phyloP scores from a whole-genome alignment of 2,113 vertebrate genomes.

The Pao palembangensis region DNA sequence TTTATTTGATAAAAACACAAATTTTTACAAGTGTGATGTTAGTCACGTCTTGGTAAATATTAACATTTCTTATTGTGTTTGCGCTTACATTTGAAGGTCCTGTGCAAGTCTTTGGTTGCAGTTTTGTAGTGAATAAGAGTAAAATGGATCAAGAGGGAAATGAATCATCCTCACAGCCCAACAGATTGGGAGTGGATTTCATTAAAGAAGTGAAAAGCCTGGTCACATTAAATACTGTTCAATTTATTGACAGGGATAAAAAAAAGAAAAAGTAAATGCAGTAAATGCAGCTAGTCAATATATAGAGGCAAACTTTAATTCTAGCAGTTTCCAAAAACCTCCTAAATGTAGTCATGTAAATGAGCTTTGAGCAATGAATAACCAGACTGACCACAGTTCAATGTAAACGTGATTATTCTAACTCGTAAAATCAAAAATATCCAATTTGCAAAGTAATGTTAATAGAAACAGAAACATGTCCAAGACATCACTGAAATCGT shows the following conservation, averaged over 20 bases:
- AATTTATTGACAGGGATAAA: constrained; percentile 63
- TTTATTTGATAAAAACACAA: too few species aligned
- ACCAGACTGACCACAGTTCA: constrained; percentile 3
- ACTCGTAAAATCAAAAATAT: too few species aligned
- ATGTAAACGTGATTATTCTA: neutral
- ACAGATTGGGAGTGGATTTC: neutral
- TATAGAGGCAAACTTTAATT: constrained; percentile 15
- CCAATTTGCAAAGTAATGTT: too few species aligned
- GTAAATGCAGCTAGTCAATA: constrained; percentile 30
- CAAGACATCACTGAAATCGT: too few species aligned
- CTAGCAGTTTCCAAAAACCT: neutral
- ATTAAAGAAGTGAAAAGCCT: neutral
- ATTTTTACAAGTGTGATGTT: neutral
- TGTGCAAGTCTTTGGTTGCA: too few species aligned
- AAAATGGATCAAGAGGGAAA: too few species aligned
- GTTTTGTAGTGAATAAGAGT: too few species aligned
- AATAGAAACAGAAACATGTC: too few species aligned
- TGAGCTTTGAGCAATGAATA: neutral
- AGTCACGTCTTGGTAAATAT: neutral
- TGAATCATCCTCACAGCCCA: too few species aligned
- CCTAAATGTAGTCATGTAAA: neutral
- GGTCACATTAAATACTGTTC: constrained; percentile 49
- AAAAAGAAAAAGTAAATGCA: constrained; percentile 26
- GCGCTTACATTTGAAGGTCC: neutral
- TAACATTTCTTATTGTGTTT: neutral